These are phyloP conservation scores for Ovibos moschatus DNA, from an alignment of 2,113 vertebrate species.

Conservation along the genomic window DNA sequence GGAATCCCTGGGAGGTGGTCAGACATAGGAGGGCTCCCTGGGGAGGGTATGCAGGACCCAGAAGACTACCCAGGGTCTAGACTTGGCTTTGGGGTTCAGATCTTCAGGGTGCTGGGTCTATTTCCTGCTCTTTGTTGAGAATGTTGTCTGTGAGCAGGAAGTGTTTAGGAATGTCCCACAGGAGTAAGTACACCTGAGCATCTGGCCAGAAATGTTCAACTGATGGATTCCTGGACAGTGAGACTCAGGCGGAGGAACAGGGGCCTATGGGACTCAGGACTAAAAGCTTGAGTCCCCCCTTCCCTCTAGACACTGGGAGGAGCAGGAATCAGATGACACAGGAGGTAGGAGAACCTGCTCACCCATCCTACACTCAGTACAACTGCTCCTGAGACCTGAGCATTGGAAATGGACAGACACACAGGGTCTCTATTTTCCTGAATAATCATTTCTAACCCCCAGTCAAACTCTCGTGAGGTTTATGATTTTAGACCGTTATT, in stretches of 20 bases:
- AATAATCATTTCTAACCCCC: background rate
- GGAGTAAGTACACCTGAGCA: background rate
- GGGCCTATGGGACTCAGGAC: too few species aligned
- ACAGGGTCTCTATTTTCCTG: background rate
- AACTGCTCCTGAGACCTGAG: background rate
- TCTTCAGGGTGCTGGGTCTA: background rate
- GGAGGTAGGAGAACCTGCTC: fast-evolving
- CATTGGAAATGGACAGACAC: background rate
- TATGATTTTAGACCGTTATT: background rate
- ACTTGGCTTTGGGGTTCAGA: background rate
- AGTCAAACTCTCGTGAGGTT: background rate
- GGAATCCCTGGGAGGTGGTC: background rate
- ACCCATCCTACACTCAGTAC: background rate
- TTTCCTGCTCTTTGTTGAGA: background rate
- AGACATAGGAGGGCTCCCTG: background rate
- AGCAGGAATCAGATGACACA: too few species aligned
- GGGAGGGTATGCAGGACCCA: background rate
- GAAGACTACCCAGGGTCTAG: background rate
- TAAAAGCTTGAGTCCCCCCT: too few species aligned
- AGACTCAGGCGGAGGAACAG: too few species aligned
- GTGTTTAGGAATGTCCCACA: background rate
- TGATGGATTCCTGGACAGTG: too few species aligned
- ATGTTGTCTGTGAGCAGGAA: background rate
- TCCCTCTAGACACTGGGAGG: too few species aligned
- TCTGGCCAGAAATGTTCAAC: too few species aligned